Percentiles rank a stretch among this genome's conserved stretches.
These are phyloP conservation scores for Acrocephalus scirpaceus DNA, from an alignment of 2,797 vertebrate species.

Conservation along the genomic window DNA sequence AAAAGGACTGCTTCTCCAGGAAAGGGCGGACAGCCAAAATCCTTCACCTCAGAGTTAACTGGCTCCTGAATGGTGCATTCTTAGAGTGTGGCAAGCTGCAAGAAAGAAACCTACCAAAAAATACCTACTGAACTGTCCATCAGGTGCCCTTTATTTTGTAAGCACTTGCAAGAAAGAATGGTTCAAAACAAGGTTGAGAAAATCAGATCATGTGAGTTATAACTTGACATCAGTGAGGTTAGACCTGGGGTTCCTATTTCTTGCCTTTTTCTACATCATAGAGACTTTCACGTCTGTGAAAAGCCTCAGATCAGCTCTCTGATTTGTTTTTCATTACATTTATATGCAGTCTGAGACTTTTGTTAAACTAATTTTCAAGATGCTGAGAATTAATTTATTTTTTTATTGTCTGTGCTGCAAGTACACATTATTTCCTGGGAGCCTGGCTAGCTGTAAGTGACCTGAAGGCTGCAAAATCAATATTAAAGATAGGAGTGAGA, in stretches of 20 bases:
- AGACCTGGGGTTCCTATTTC: not conserved
- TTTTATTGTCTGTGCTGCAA: not conserved
- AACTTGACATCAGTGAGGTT: not conserved
- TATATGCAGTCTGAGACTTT: not conserved
- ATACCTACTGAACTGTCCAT: not conserved
- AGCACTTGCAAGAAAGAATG: not conserved
- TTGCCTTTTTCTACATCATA: not conserved
- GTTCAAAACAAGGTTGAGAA: not conserved
- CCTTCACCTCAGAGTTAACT: not conserved
- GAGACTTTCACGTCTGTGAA: not conserved
- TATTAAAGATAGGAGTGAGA: not conserved
- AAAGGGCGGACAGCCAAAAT: not conserved
- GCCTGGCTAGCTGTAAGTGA: not conserved
- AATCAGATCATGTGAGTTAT: not conserved
- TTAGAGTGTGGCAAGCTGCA: not conserved
- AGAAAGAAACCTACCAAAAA: not conserved
- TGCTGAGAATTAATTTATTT: not conserved
- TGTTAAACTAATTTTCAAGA: slow-evolving; percentile 5
- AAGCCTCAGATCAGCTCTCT: not conserved
- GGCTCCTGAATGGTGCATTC: not conserved
- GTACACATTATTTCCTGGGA: not conserved
- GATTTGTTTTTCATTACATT: not conserved
- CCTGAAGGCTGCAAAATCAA: not conserved
- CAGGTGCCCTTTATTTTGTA: not conserved
- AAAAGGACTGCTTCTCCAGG: not conserved